Evolutionary conservation across 64 coral and sea anemone genomes (phyloP), one percentile per base, ranked within the genome.

Genomic region (Montipora foliosa): DNA sequence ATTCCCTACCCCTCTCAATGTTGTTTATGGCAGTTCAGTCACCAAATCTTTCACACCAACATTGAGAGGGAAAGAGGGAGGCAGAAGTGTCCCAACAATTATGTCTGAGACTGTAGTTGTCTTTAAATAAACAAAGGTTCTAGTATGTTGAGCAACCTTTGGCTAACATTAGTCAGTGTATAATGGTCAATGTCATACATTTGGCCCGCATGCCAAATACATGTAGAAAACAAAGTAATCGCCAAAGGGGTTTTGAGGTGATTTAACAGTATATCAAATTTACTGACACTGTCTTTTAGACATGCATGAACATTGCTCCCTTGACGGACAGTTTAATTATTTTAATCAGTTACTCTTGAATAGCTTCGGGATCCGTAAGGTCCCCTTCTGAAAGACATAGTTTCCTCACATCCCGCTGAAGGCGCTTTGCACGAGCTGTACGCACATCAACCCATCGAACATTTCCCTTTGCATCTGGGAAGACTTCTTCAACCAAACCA

Each of bases 51-150:
- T 37, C 29, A 37, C 29, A 37, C 29, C 29, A 37, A 37, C 29
- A 37, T 37, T 37, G 29, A 37, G 29, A 37, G 29, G 29, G 1
- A 37, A 37, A 37, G 29, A 37, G 25, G 1, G 29, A 37, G 29
- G 29, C 29, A 37, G 29, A 37, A 37, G 29, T 37, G 29, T 37
- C 29, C 29, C 29, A 37, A 37, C 29, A 37, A 1, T 37, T 37
- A 37, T 37, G 29, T 37, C 29, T 37, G 29, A 37, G 29, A 37
- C 29, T 37, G 29, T 69, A 69, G 67, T 69, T 19, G 15, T 69
- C 67, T 69, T 69, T 69, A 69, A 69, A 69, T 69, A 69, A 13
- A 69, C 67, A 69, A 69, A 19, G 67, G n/a, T 69, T 19, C n/a
- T 3, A 15, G 67, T 69, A 17, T 17, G 15, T 8, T 17, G 15